These are phyloP conservation scores for Hylaeus anthracinus DNA, from an alignment of 1,140 invertebrate genomes.

Conservation along the genomic window DNA sequence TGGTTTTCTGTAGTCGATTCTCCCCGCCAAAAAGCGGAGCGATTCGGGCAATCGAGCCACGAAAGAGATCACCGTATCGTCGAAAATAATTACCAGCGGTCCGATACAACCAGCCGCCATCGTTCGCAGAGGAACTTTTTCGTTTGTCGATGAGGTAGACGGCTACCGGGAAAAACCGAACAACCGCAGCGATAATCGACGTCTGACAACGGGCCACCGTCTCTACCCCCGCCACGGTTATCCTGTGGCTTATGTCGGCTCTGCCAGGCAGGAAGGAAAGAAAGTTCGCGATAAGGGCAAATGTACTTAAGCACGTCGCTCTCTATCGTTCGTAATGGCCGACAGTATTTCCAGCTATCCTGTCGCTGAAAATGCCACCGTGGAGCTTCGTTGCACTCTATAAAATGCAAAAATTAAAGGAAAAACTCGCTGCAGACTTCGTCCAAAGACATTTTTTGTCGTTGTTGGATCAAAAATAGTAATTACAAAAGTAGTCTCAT, in stretches of 20 bases:
- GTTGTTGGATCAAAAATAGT: too few species aligned
- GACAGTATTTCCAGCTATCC: background rate
- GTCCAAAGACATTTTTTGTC: too few species aligned
- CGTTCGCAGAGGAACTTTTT: constrained; percentile 36
- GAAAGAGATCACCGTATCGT: background rate
- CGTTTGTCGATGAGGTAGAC: background rate
- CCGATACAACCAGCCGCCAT: constrained; percentile 48
- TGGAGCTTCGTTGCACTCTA: background rate
- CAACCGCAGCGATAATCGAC: constrained; percentile 40
- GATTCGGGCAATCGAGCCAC: background rate
- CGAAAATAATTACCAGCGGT: constrained; percentile 63
- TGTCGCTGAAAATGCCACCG: too few species aligned
- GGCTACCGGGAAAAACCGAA: constrained; percentile 24
- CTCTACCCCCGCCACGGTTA: constrained; percentile 6
- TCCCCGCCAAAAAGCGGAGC: background rate
- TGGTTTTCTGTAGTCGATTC: too few species aligned
- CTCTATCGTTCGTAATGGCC: constrained; percentile 10
- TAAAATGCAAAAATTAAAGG: background rate
- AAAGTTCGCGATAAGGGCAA: constrained; percentile 35
- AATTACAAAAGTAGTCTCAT: too few species aligned
- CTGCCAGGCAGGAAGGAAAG: constrained; percentile 10
- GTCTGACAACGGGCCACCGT: background rate
- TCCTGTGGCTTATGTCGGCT: constrained; percentile 53
- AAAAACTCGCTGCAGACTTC: too few species aligned
- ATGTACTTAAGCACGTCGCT: constrained; percentile 22